Evolutionary conservation across 2,113 vertebrate genomes (phyloP), one percentile per base, ranked within the genome.

Genomic region (Sylvietta virens): DNA sequence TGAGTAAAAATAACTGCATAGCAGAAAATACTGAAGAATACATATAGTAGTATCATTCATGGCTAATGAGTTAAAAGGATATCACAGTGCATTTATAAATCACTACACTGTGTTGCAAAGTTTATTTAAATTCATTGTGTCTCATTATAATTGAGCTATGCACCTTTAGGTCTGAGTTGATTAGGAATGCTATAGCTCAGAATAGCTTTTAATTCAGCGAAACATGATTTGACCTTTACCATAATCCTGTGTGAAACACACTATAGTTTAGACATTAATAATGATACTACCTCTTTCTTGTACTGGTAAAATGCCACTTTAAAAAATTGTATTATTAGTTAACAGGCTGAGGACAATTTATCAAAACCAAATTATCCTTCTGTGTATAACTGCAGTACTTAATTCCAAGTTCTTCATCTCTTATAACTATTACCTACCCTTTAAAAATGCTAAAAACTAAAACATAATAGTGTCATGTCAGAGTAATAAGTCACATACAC

Each of bases 91-190:
- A 98, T 98, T 98, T 99, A 99, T 99, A 99, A 99, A 99, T 99
- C 99, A 99, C 98, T 97, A 98, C 97, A 98, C 97, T 98, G 98
- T 97, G 98, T 98, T 98, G 98, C 97, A 98, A 98, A 99, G 99
- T 99, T 99, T 99, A 99, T 99, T 99, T 99, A 99, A 99, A 99
- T 99, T 99, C 98, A 99, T 99, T 98, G 98, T 98, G 98, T 98
- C 99, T 99, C 99, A 99, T 99, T 99, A 99, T 99, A 99, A 99
- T 98, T 99, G 99, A 99, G 99, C 99, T 99, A 99, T 99, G 99
- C 98, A 99, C 99, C 99, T 99, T 99, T 99, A 99, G 99, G 98
- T 99, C 99, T 97, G 98, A 99, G 98, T 99, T 99, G 99, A 99
- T 99, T 99, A 99, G 99, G 98, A 98, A 98, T 98, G 98, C 98